phyloP scores from a whole-genome alignment of 2,888 invertebrate genomes.

The Lamellibrachia satsuma region DNA sequence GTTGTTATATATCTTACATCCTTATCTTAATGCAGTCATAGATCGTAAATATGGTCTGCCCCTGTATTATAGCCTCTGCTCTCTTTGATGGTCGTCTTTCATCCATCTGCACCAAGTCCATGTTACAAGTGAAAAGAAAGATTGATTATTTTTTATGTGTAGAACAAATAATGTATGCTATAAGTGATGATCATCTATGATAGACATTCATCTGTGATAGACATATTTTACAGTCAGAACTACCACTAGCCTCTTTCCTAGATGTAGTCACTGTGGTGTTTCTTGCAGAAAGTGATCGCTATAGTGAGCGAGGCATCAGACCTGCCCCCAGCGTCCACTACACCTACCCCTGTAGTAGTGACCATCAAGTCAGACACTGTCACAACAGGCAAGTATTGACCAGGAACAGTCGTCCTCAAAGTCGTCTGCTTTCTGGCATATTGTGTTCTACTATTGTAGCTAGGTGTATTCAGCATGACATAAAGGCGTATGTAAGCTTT shows the following conservation, averaged over 20 bases:
- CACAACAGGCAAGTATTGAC: not conserved
- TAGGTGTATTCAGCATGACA: not conserved
- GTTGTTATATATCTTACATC: not conserved
- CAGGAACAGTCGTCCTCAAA: not conserved
- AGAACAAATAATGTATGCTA: not conserved
- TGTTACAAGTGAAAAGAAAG: too few relatives aligned
- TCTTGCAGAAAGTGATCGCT: conserved; percentile 50
- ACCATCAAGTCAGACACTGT: not conserved
- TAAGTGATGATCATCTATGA: too few relatives aligned
- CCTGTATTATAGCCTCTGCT: too few relatives aligned
- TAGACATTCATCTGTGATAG: too few relatives aligned
- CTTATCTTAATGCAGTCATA: too few relatives aligned
- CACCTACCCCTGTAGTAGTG: not conserved
- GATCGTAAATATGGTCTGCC: too few relatives aligned
- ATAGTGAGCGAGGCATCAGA: conserved; percentile 46
- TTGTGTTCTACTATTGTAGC: not conserved
- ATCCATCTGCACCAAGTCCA: too few relatives aligned
- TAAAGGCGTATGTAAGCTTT: not conserved
- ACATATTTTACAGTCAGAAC: not conserved
- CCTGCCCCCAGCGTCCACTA: not conserved
- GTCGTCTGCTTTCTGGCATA: not conserved
- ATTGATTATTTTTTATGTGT: not conserved
- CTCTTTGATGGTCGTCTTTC: too few relatives aligned
- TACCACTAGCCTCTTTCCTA: not conserved
- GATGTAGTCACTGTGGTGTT: not conserved